Conservation (phyloP, 2,888 invertebrate species). For the Drosophila paranaensis region DNA sequence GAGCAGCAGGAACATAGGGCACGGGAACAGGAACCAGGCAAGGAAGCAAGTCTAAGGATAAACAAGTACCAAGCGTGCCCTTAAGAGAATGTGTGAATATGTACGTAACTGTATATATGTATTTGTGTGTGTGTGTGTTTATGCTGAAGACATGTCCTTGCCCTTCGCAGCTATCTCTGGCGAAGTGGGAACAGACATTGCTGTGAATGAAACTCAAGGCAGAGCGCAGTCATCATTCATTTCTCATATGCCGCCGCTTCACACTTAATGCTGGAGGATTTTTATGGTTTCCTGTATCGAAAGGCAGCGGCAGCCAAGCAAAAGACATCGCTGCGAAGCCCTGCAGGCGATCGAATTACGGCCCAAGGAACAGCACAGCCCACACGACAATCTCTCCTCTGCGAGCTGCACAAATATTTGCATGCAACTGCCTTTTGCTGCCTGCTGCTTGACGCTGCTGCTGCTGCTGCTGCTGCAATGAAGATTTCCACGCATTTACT, state of each 20-base stretch:
- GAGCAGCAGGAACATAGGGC: slow-evolving; percentile 31
- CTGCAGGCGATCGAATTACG: slow-evolving; percentile 69
- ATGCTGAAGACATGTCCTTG: slow-evolving; percentile 43
- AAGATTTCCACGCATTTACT: slow-evolving; percentile 31
- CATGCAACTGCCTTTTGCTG: slow-evolving; percentile 44
- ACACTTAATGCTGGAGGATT: slow-evolving; percentile 62
- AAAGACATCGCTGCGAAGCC: slow-evolving; percentile 55
- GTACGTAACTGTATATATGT: not conserved
- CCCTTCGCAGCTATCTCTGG: slow-evolving; percentile 36
- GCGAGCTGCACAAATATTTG: slow-evolving; percentile 58
- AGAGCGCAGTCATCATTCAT: slow-evolving; percentile 73
- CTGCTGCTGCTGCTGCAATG: slow-evolving; percentile 21
- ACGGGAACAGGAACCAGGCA: slow-evolving; percentile 43
- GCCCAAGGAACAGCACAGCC: slow-evolving; percentile 23
- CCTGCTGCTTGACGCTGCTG: not conserved
- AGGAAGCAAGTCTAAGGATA: slow-evolving; percentile 59
- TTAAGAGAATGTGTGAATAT: slow-evolving; percentile 14
- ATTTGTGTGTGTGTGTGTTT: slow-evolving; percentile 1
- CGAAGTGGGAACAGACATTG: slow-evolving; percentile 54
- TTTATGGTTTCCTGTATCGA: slow-evolving; percentile 82
- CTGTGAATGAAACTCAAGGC: slow-evolving; percentile 79
- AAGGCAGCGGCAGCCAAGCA: slow-evolving; percentile 45
- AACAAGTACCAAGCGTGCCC: slow-evolving; percentile 54
- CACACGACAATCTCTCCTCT: slow-evolving; percentile 16
- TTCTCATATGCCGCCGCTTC: slow-evolving; percentile 60